Percentiles rank a stretch among this genome's conserved stretches.
phyloP scores from a whole-genome alignment of 2,888 invertebrate genomes.

The Plagodis pulveraria region DNA sequence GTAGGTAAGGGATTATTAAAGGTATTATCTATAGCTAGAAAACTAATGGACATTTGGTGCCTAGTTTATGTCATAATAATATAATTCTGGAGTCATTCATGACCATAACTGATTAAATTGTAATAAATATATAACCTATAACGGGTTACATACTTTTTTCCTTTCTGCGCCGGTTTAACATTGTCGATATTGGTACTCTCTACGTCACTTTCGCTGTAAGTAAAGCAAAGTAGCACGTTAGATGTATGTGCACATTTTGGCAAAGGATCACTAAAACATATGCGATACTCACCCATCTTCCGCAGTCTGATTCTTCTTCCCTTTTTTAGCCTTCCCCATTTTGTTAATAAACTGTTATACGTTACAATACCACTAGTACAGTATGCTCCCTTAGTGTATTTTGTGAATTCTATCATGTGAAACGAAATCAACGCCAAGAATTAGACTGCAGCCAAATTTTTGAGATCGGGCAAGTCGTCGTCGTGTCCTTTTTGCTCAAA shows the following conservation, averaged over 20 bases:
- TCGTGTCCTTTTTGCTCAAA: constrained; percentile 57
- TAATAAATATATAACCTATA: constrained; percentile 61
- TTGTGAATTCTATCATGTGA: constrained; percentile 81
- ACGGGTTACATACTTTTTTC: constrained; percentile 74
- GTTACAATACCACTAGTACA: constrained; percentile 74
- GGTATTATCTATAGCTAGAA: too few species aligned
- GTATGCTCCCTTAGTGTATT: constrained; percentile 66
- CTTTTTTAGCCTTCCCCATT: constrained; percentile 94
- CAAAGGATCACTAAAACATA: constrained; percentile 55
- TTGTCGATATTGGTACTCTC: constrained; percentile 74
- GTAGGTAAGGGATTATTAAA: too few species aligned
- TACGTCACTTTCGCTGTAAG: constrained; percentile 87
- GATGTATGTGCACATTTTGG: constrained; percentile 28
- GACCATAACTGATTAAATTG: not conserved
- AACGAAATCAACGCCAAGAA: constrained; percentile 68
- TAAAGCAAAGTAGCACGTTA: constrained; percentile 38
- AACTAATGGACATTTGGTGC: too few species aligned
- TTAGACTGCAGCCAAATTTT: constrained; percentile 58
- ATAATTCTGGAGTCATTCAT: not conserved
- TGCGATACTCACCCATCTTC: constrained; percentile 88
- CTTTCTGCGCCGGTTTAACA: constrained; percentile 69
- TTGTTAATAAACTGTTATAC: constrained; percentile 62
- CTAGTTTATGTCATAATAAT: not conserved
- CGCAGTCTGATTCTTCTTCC: constrained; percentile 90
- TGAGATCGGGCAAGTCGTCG: constrained; percentile 60